Evolutionary conservation across 1,140 invertebrate species (phyloP).

Genomic region (Pogonus chalceus): DNA sequence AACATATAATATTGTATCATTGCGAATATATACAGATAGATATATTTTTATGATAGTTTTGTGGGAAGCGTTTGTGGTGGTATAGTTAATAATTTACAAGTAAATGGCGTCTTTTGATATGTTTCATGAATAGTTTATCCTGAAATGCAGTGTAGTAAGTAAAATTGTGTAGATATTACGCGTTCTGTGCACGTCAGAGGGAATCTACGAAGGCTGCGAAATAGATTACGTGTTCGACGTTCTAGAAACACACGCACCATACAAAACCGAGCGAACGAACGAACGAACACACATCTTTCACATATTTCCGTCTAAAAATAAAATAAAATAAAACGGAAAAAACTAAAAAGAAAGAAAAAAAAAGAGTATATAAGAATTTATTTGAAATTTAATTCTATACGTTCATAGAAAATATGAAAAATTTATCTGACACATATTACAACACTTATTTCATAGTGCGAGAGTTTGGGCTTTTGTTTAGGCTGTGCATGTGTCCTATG

Average conservation of each 20-base stretch:
- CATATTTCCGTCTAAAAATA: too few relatives aligned
- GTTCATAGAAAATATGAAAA: too few relatives aligned
- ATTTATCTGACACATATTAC: background rate
- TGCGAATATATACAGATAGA: background rate
- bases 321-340: too few relatives aligned
- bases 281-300: background rate
- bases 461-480: background rate
- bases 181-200: slow-evolving; percentile 11
- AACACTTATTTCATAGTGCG: background rate
- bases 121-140: background rate
- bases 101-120: background rate
- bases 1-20: background rate
- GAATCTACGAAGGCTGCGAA: slow-evolving; percentile 6
- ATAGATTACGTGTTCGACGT: slow-evolving; percentile 16
- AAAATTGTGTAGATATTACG: background rate
- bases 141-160: background rate
- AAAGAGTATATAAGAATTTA: too few relatives aligned
- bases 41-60: background rate
- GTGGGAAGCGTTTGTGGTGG: background rate
- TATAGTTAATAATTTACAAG: background rate
- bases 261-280: background rate
- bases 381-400: too few relatives aligned
- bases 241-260: background rate
- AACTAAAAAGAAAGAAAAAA: too few relatives aligned
- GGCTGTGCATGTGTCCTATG: background rate